Evolutionary conservation across 2,888 invertebrate genomes (phyloP).

Genomic region (Tanytarsus gracilentus): DNA sequence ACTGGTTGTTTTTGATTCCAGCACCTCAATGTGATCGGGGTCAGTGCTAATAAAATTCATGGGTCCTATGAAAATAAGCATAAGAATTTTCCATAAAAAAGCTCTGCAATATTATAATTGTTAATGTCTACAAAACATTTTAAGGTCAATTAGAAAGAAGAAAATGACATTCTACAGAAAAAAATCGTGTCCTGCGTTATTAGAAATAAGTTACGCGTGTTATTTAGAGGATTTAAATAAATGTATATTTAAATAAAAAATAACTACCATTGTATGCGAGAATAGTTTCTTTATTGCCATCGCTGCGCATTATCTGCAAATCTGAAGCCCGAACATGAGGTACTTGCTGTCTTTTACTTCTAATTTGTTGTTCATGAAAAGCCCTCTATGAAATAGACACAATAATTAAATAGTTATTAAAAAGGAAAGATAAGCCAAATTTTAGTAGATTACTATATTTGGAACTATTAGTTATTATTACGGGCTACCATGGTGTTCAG

Average conservation of each 20-base stretch:
- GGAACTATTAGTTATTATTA: background rate
- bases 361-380: constrained; percentile 20
- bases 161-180: too few species aligned
- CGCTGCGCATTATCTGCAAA: constrained; percentile 59
- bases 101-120: too few species aligned
- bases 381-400: background rate
- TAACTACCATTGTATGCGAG: constrained; percentile 58
- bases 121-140: background rate
- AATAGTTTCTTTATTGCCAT: constrained; percentile 49
- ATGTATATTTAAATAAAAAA: constrained; percentile 6
- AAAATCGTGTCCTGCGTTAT: too few species aligned
- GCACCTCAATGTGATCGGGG: constrained; percentile 21
- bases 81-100: too few species aligned
- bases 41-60: constrained; percentile 23
- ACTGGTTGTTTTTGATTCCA: constrained; percentile 19
- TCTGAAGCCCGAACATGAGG: constrained; percentile 85
- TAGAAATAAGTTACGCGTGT: too few species aligned
- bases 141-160: background rate
- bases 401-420: background rate
- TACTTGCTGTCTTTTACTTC: constrained; percentile 65
- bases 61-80: constrained; percentile 3
- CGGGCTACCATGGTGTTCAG: background rate
- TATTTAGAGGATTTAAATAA: too few species aligned
- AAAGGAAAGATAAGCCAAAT: background rate
- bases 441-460: background rate